Evolutionary conservation across 2,797 vertebrate species (phyloP).

Genomic region (Phrynocephalus vlangalii): DNA sequence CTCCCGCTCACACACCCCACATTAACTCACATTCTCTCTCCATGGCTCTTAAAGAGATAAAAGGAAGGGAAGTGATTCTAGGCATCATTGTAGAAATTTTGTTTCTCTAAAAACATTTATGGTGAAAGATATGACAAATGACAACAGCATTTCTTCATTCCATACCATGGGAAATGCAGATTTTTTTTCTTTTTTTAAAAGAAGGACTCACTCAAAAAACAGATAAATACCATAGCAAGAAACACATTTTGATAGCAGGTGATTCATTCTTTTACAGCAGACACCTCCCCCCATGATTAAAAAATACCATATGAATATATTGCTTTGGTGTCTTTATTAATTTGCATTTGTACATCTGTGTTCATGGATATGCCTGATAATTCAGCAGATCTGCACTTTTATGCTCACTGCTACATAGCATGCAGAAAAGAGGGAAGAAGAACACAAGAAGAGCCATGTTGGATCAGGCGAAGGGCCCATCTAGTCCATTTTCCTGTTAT

Average conservation of each 20-base stretch:
- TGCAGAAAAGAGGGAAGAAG: too few species aligned
- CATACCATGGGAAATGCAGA: background rate
- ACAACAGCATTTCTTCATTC: conserved; percentile 8
- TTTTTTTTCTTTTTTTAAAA: conserved; percentile 23
- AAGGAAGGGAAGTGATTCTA: conserved; percentile 24
- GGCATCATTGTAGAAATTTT: conserved; percentile 37
- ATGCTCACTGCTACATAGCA: too few species aligned
- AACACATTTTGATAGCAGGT: background rate
- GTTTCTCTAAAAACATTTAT: conserved; percentile 40
- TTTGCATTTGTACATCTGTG: background rate
- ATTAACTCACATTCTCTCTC: background rate
- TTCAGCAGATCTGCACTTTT: too few species aligned
- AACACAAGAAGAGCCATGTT: too few species aligned
- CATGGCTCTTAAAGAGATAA: conserved; percentile 27
- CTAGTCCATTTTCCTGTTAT: too few species aligned
- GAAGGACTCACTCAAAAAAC: conserved; percentile 40
- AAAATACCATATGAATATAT: background rate
- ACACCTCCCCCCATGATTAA: background rate
- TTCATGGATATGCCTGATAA: background rate
- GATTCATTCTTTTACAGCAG: conserved; percentile 12
- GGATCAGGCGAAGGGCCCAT: too few species aligned
- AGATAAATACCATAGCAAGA: background rate
- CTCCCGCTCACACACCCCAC: background rate
- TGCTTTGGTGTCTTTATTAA: conserved; percentile 15
- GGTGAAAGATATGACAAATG: conserved; percentile 39